Evolutionary conservation across 2,113 vertebrate species (phyloP).

Genomic region (Cercopithecus mona): DNA sequence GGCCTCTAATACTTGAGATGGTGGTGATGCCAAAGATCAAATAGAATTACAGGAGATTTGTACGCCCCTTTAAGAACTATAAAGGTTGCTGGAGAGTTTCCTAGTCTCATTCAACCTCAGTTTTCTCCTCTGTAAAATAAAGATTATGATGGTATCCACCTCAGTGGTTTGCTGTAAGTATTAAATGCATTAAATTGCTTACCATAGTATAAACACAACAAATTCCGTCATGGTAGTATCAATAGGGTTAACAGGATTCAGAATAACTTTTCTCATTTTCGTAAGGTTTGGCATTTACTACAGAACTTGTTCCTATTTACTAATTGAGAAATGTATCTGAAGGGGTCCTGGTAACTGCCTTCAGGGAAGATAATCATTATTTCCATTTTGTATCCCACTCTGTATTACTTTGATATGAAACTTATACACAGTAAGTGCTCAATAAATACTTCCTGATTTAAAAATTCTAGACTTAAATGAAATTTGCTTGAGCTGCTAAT

Average conservation of each 20-base stretch:
- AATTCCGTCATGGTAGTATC: not conserved
- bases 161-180: not conserved
- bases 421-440: not conserved
- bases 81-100: not conserved
- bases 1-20: not conserved
- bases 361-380: not conserved
- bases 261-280: not conserved
- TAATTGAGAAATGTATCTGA: not conserved
- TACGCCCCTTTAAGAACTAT: not conserved
- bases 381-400: not conserved
- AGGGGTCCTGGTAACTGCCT: not conserved
- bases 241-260: not conserved
- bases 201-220: not conserved
- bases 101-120: not conserved
- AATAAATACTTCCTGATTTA: not conserved
- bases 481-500: not conserved
- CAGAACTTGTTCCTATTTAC: not conserved
- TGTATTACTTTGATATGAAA: not conserved
- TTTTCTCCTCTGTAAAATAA: not conserved
- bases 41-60: not conserved
- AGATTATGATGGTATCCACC: not conserved
- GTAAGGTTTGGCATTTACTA: not conserved
- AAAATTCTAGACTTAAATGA: not conserved
- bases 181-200: not conserved
- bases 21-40: not conserved